A percentile compares a stretch with the other conserved stretches of the same genome.
Conservation (phyloP, 2,113 vertebrate genomes). For the Seriola dumerili region DNA sequence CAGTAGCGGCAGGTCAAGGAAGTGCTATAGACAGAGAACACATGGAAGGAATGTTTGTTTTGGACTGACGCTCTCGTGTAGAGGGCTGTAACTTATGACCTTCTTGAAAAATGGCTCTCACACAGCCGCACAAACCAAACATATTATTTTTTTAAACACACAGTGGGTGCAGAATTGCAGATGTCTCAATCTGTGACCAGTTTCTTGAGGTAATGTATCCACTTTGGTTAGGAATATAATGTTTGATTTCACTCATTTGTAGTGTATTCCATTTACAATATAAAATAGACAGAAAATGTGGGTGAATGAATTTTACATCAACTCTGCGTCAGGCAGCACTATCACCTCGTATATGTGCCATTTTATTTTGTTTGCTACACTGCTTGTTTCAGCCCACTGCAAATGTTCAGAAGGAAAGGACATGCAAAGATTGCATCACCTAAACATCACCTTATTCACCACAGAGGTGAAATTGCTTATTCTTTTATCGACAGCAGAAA, state of each 20-base stretch:
- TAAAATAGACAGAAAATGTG: neutral
- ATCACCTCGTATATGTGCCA: neutral
- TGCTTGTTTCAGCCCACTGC: constrained; percentile 7
- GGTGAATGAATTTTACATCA: neutral
- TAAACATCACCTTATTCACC: constrained; percentile 24
- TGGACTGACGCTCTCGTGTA: constrained; percentile 43
- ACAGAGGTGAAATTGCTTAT: neutral
- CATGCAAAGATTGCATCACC: constrained; percentile 56
- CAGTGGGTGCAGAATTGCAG: neutral
- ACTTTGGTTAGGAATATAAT: neutral
- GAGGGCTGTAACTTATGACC: constrained; percentile 52
- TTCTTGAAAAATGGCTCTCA: constrained; percentile 26
- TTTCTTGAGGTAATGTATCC: neutral
- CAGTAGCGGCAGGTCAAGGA: constrained; percentile 55
- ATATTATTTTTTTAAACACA: neutral
- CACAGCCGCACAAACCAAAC: constrained; percentile 16
- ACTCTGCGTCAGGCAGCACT: neutral
- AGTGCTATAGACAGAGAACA: constrained; percentile 34
- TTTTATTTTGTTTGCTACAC: constrained; percentile 14
- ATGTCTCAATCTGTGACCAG: constrained; percentile 1
- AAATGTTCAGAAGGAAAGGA: constrained; percentile 23
- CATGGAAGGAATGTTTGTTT: constrained; percentile 65
- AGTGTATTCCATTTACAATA: neutral
- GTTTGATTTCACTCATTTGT: neutral
- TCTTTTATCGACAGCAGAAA: neutral